Evolutionary conservation across 2,888 invertebrate species (phyloP).

Genomic region (Alentia gelatinosa): DNA sequence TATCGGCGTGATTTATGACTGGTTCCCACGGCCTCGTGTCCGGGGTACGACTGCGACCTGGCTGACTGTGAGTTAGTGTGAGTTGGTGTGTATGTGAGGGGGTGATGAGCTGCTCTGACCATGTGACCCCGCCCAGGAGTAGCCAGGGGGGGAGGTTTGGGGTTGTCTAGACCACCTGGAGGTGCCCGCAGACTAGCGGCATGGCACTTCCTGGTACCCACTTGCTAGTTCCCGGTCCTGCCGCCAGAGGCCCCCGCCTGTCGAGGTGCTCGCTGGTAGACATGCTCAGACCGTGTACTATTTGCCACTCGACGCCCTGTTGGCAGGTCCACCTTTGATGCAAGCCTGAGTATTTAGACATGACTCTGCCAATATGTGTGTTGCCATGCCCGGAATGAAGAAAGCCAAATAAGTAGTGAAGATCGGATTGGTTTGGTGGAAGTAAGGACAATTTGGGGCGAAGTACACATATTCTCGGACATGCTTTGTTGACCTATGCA

Average conservation of each 20-base stretch:
- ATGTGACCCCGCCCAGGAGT: not conserved
- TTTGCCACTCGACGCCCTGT: no score
- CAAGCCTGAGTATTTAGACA: no score
- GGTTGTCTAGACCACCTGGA: not conserved
- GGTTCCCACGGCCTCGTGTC: not conserved
- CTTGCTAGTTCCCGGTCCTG: not conserved
- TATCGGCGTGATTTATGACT: not conserved
- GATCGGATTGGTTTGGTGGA: no score
- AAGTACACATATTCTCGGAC: no score
- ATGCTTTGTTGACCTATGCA: no score
- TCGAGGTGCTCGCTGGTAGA: not conserved
- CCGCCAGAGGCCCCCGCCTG: not conserved
- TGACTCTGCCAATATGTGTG: no score
- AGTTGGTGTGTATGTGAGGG: not conserved
- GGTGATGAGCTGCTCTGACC: not conserved
- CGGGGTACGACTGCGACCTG: not conserved
- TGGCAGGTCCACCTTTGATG: no score
- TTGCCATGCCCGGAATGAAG: no score
- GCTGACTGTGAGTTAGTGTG: not conserved
- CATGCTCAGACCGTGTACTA: no score
- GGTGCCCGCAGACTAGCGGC: not conserved
- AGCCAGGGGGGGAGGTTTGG: not conserved
- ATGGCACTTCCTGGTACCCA: slow-evolving; percentile 1
- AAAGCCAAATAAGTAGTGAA: no score
- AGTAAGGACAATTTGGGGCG: no score